These are phyloP conservation scores for Sylvicola cinctus DNA, from an alignment of 2,888 invertebrate genomes.

Conservation along the genomic window DNA sequence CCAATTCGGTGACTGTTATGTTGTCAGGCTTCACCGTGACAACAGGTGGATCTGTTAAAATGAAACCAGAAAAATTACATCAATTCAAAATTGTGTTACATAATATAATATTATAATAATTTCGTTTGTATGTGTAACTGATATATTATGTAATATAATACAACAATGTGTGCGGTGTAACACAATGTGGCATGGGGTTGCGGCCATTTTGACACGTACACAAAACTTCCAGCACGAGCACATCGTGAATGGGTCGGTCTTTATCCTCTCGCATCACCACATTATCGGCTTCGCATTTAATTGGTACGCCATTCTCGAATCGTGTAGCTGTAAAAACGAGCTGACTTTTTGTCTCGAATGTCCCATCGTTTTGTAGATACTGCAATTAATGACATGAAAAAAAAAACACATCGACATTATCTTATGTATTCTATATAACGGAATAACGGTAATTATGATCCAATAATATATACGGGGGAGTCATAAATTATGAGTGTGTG, in stretches of 20 bases:
- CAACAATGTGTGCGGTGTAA: too few species aligned
- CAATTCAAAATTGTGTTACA: conserved; percentile 1
- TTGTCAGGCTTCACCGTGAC: conserved; percentile 54
- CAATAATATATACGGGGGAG: too few species aligned
- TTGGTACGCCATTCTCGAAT: conserved; percentile 57
- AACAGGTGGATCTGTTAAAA: conserved; percentile 59
- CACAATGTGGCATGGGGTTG: neutral
- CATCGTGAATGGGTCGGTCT: conserved; percentile 53
- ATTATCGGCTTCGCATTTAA: conserved; percentile 67
- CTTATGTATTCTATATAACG: conserved; percentile 22
- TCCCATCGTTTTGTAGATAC: conserved; percentile 38
- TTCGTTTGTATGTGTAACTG: too few species aligned
- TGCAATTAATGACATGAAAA: conserved; percentile 24
- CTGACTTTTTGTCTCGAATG: conserved; percentile 58
- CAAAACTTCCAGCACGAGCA: conserved; percentile 55
- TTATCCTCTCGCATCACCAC: conserved; percentile 50
- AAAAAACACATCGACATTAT: conserved; percentile 13
- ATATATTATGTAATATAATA: too few species aligned
- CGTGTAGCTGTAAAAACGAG: conserved; percentile 61
- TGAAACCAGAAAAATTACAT: conserved; percentile 7
- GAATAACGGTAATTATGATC: conserved; percentile 15
- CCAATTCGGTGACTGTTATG: conserved; percentile 58
- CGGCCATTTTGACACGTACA: conserved; percentile 42
- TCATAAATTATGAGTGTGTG: too few species aligned
- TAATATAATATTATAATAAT: neutral